A percentile compares a stretch with the other conserved stretches of the same genome.
Evolutionary conservation across 2,797 vertebrate species (phyloP).

Genomic region (Dendrocincla tyrannina): DNA sequence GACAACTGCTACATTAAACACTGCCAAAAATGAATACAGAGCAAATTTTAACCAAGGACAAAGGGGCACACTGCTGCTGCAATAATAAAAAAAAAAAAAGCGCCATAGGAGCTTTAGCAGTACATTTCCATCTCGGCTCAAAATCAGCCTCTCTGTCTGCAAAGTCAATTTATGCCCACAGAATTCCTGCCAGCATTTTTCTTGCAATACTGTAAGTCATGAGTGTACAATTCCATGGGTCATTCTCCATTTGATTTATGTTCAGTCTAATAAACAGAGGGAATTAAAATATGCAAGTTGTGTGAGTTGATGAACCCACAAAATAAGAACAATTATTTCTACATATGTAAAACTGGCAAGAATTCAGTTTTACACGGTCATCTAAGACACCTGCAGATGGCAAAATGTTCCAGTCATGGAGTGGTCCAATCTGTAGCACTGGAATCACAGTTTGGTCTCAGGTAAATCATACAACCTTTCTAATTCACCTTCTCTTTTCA

Average conservation of each 20-base stretch:
- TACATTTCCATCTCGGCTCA: background rate
- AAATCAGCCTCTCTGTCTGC: background rate
- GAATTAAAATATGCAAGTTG: background rate
- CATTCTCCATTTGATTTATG: background rate
- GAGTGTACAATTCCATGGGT: background rate
- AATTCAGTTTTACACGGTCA: background rate
- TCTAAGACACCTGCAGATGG: background rate
- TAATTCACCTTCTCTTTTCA: background rate
- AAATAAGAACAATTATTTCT: background rate
- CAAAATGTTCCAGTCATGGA: background rate
- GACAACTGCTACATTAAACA: constrained; percentile 17
- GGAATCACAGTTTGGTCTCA: background rate
- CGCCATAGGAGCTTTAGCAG: background rate
- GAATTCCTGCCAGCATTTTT: constrained; percentile 11
- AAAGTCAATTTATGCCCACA: constrained; percentile 21
- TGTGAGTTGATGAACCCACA: background rate
- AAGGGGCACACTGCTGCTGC: background rate
- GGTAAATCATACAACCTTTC: background rate
- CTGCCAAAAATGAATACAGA: constrained; percentile 34
- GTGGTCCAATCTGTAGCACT: background rate
- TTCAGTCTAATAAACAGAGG: background rate
- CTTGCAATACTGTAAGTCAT: background rate
- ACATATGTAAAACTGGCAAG: background rate
- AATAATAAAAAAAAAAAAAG: background rate
- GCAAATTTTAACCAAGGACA: constrained; percentile 50